A percentile compares a stretch with the other conserved stretches of the same genome.
Conservation (phyloP, 2,888 invertebrate genomes). For the Apoda limacodes region DNA sequence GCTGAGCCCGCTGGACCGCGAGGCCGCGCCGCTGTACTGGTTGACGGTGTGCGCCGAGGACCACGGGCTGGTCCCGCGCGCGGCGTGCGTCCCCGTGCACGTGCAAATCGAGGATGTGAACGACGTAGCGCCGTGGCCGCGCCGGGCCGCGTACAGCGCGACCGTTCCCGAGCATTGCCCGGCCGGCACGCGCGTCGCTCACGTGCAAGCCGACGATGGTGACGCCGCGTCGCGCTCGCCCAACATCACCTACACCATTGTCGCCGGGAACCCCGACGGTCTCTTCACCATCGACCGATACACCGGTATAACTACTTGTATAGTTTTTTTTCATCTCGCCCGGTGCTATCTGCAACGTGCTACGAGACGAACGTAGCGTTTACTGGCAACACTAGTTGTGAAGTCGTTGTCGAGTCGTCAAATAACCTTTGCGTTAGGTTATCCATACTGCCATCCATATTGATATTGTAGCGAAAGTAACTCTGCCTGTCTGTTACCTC, state of each 20-base stretch:
- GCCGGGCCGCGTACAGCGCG: slow-evolving; percentile 87
- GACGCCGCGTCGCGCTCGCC: slow-evolving; percentile 81
- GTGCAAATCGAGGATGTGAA: slow-evolving; percentile 89
- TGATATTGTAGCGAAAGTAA: too few species aligned
- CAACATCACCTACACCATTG: slow-evolving; percentile 81
- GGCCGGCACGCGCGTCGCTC: slow-evolving; percentile 78
- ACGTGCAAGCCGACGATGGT: slow-evolving; percentile 82
- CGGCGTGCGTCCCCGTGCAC: slow-evolving; percentile 80
- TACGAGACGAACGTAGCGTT: too few species aligned
- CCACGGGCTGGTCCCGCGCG: slow-evolving; percentile 87
- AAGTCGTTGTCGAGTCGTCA: too few species aligned
- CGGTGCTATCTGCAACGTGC: too few species aligned
- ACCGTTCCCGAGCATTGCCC: slow-evolving; percentile 82
- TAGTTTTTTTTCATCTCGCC: slow-evolving; percentile 1
- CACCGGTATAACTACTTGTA: slow-evolving; percentile 81
- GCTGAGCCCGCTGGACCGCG: slow-evolving; percentile 87
- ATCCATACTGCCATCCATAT: too few species aligned
- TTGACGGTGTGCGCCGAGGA: slow-evolving; percentile 94
- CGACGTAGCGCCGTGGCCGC: slow-evolving; percentile 94
- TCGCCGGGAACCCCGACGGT: slow-evolving; percentile 91
- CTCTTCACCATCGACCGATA: slow-evolving; percentile 88
- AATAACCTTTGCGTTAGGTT: too few species aligned
- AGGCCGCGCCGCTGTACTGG: slow-evolving; percentile 91
- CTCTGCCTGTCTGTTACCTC: too few species aligned
- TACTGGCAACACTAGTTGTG: too few species aligned